Evolutionary conservation across 2,888 invertebrate species (phyloP).

Genomic region (Rhingia campestris): DNA sequence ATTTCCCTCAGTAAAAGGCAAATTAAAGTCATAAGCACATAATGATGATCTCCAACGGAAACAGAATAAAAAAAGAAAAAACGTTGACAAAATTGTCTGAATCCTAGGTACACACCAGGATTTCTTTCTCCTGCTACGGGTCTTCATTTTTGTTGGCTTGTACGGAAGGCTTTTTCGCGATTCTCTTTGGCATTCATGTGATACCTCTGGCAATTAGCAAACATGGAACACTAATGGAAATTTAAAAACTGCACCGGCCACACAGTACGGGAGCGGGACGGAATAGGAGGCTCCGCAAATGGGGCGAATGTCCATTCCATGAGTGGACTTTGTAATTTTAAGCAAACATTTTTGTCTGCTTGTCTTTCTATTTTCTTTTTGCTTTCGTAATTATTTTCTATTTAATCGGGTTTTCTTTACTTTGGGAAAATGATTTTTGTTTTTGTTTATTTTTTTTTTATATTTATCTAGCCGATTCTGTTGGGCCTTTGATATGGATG

Average conservation of each 20-base stretch:
- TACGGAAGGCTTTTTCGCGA: constrained; percentile 58
- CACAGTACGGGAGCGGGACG: not conserved
- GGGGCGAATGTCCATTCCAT: constrained; percentile 57
- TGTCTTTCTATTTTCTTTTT: not conserved
- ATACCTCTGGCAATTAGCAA: constrained; percentile 73
- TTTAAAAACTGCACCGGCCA: constrained; percentile 69
- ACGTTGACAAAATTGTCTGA: constrained; percentile 45
- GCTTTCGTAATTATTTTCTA: constrained; percentile 50
- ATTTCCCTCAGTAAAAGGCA: constrained; percentile 33
- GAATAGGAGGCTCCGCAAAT: constrained; percentile 10
- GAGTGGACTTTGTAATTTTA: constrained; percentile 63
- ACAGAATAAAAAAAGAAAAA: constrained; percentile 19
- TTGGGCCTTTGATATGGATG: not conserved
- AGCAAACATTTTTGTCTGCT: constrained; percentile 9
- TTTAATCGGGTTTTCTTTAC: constrained; percentile 45
- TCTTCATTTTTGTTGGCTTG: constrained; percentile 47
- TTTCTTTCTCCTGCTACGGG: constrained; percentile 7
- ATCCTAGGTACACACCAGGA: not conserved
- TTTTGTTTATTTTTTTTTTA: constrained; percentile 1
- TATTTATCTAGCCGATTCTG: constrained; percentile 1
- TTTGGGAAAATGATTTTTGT: constrained; percentile 16
- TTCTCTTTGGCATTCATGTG: constrained; percentile 72
- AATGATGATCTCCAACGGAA: constrained; percentile 57
- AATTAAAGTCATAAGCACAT: constrained; percentile 69
- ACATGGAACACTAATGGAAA: constrained; percentile 73